Percentiles rank a stretch among this genome's conserved stretches.
These are phyloP conservation scores for Brachyptera risi DNA, from an alignment of 2,888 invertebrate species.

Conservation along the genomic window DNA sequence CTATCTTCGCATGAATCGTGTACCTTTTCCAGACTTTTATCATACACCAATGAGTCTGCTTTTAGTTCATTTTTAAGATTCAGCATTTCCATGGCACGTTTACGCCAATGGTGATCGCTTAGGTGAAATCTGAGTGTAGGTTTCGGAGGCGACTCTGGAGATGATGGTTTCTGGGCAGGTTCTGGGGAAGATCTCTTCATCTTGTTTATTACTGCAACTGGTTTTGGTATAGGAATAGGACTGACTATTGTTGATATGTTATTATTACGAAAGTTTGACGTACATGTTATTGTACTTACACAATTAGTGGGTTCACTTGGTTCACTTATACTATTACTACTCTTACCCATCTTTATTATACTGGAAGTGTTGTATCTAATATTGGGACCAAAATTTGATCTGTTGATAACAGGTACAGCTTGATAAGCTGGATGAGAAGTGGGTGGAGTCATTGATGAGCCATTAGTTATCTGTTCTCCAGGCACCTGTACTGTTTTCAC, in stretches of 20 bases:
- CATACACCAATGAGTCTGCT: conserved; percentile 4
- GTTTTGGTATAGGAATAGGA: not conserved
- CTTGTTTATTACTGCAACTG: not conserved
- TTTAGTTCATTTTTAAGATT: conserved; percentile 1
- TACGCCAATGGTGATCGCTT: conserved; percentile 23
- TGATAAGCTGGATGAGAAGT: not conserved
- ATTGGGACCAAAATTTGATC: not conserved
- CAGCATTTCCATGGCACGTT: conserved; percentile 18
- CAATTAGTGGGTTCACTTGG: not conserved
- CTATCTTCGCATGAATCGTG: not conserved
- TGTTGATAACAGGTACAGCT: conserved; percentile 11
- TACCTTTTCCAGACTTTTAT: not conserved
- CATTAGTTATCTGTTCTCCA: too few relatives aligned
- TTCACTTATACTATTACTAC: not conserved
- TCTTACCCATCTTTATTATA: not conserved
- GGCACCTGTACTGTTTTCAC: too few relatives aligned
- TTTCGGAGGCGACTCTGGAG: not conserved
- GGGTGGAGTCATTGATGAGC: too few relatives aligned
- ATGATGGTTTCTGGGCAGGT: not conserved
- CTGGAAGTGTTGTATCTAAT: not conserved
- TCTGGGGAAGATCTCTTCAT: not conserved
- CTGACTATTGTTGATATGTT: not conserved
- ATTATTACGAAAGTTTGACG: not conserved
- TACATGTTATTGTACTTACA: conserved; percentile 1
- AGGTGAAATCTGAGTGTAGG: conserved; percentile 1